Evolutionary conservation across 2,113 vertebrate genomes (phyloP).

Genomic region (Gorsachius goisagi): DNA sequence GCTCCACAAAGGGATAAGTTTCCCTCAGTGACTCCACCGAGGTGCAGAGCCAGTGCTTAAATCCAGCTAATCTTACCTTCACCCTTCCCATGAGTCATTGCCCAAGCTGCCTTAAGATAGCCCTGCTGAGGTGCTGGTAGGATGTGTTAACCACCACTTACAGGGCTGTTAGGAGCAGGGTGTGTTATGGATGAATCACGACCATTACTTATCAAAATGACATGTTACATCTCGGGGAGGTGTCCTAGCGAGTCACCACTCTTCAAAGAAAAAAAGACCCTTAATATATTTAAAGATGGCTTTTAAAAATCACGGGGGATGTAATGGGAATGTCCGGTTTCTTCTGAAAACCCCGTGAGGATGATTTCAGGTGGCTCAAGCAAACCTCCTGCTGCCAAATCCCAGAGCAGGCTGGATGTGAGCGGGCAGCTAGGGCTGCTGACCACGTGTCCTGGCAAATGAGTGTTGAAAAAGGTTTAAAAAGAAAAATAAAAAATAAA

Average conservation of each 20-base stretch:
- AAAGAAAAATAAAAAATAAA: neutral
- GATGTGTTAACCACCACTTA: neutral
- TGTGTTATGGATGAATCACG: neutral
- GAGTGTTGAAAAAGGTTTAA: neutral
- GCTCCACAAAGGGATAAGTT: rapidly evolving
- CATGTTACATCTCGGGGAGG: rapidly evolving
- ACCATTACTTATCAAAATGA: neutral
- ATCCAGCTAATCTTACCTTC: neutral
- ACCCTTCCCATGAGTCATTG: neutral
- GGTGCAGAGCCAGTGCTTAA: neutral
- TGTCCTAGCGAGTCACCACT: neutral
- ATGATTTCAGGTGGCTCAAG: neutral
- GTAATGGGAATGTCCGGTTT: neutral
- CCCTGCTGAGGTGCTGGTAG: neutral
- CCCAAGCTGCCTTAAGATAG: neutral
- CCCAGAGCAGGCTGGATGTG: neutral
- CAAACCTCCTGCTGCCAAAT: neutral
- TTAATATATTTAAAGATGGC: neutral
- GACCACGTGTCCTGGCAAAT: rapidly evolving
- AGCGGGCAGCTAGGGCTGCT: neutral
- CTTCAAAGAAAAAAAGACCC: neutral
- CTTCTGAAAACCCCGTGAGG: neutral
- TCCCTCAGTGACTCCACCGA: neutral
- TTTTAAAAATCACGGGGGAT: rapidly evolving
- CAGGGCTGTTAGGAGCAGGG: neutral